Base-by-base conservation (phyloP, 2,797 vertebrate genomes). In the Oceanodroma leucorhoa region DNA sequence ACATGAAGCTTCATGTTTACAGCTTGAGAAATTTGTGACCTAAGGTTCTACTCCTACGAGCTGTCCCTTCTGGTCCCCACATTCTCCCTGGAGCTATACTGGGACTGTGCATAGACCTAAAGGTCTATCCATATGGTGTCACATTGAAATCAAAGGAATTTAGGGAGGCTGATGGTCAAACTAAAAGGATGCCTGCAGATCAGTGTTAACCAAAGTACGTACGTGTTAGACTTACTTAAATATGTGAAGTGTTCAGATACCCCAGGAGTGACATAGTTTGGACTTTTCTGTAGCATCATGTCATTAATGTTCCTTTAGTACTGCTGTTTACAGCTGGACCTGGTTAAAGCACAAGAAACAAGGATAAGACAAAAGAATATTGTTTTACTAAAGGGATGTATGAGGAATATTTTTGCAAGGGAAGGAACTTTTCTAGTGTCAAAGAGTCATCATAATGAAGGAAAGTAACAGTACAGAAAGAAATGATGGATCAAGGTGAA, bases 41-140 rank as follows among this genome's bases (percentile, higher is more conserved):
- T 43, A 71, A 69, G 24, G 14, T 76, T 6, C 18, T 69, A 5
- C 5, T 62, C 5, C 45, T 67, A 0, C 27, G n/a, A 69, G 9
- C 3, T 38, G 30, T 57, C 45, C 29, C 66, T 84, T 13, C n/a
- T 4, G 1, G 4, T 23, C 30, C 75, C 48, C 61, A 29, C 3
- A 4, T 46, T 79, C 32, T 83, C 62, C 26, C 69, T 64, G 50
- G 83, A 80, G 7, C 45, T 64, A 3, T 82, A 9, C 11, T 64
- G 64, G 20, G 32, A 41, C 43, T 85, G 20, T 22, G 36, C 11
- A 6, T 21, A 45, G 66, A 85, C 62, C 18, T 76, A 41, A 79
- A 83, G 14, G 23, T 57, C 57, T 0, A 0, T 78, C 61, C 16
- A 6, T 64, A 24, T 19, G 22, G 5, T 38, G 41, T 72, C 30